A percentile compares a stretch with the other conserved stretches of the same genome.
phyloP scores from a whole-genome alignment of 2,113 vertebrate genomes.

The Pangasianodon hypophthalmus region DNA sequence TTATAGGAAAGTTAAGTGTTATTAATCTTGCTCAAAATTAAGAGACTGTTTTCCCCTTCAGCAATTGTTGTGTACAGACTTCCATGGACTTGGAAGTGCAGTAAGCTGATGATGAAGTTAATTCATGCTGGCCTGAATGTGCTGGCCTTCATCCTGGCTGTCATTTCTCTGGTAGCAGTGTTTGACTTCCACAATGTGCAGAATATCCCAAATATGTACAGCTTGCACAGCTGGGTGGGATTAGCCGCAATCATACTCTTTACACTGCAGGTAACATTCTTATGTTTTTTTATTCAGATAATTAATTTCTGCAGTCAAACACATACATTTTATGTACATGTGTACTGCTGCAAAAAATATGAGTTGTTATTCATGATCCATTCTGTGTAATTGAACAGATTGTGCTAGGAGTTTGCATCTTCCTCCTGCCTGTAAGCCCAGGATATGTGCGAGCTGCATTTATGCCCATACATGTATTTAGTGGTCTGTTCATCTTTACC shows the following conservation, averaged over 20 bases:
- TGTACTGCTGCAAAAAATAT: not conserved
- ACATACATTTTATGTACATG: not conserved
- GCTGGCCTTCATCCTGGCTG: constrained; percentile 78
- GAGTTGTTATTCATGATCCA: not conserved
- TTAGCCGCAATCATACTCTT: constrained; percentile 81
- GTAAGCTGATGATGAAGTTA: constrained; percentile 90
- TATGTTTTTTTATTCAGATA: not conserved
- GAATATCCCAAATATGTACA: constrained; percentile 93
- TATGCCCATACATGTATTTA: constrained; percentile 88
- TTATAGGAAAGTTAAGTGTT: not conserved
- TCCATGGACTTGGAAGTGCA: constrained; percentile 94
- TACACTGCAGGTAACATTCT: constrained; percentile 81
- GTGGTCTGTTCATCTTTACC: constrained; percentile 85
- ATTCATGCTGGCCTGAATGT: constrained; percentile 89
- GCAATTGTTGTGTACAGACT: constrained; percentile 85
- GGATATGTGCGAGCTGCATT: constrained; percentile 73
- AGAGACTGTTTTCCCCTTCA: constrained; percentile 54
- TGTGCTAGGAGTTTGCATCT: constrained; percentile 81
- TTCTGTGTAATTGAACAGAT: constrained; percentile 76
- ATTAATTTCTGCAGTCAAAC: not conserved
- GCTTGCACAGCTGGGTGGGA: constrained; percentile 96
- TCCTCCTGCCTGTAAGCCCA: constrained; percentile 85
- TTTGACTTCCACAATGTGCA: constrained; percentile 88
- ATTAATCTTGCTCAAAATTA: not conserved
- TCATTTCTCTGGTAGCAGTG: constrained; percentile 83